Evolutionary conservation across 2,797 vertebrate species (phyloP), one percentile per base, ranked within the genome.

Genomic region (Oophaga sylvatica): DNA sequence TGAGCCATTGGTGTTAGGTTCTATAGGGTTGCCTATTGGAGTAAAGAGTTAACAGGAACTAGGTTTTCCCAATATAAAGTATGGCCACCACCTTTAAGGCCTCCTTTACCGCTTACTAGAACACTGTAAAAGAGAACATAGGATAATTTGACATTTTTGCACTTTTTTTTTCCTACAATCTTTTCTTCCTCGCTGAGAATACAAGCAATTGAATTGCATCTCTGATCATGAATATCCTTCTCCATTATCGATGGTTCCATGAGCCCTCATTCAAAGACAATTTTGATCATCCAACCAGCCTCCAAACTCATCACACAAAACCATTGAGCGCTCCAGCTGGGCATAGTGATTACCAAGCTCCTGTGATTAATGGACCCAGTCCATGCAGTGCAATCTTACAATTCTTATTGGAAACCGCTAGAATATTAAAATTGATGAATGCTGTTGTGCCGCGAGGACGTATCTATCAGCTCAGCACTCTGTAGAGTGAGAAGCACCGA

Each of bases 361-460:
- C 35, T 67, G n/a, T 88, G 87, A 88, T 83, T 83, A 84, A 88
- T 88, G 63, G 75, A 71, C 45, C 73, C 17, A 9, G 63, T 60
- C 53, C 35, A 11, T 45, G 80, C 86, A 76, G 73, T 79, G 87
- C 31, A 59, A 84, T 84, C 83, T 73, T 88, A 81, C 77, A 75
- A 60, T 87, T 79, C 82, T 79, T 63, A 71, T 88, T 80, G 85
- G 83, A 73, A 81, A 63, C 41, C 45, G 59, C 65, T 81, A 85
- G 78, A 81, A 81, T 88, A 88, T 88, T 85, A 88, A 81, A 88
- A 88, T 88, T 88, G 87, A 88, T 88, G 83, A 88, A 85, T 85
- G 83, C 63, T 60, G 71, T 76, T 81, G 68, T 48, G 83, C 83
- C 8, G 60, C 77, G 45, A 70, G 59, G 83, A 88, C 16, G 26